Evolutionary conservation across 2,888 invertebrate species (phyloP).

Genomic region (Epinotia nisella): DNA sequence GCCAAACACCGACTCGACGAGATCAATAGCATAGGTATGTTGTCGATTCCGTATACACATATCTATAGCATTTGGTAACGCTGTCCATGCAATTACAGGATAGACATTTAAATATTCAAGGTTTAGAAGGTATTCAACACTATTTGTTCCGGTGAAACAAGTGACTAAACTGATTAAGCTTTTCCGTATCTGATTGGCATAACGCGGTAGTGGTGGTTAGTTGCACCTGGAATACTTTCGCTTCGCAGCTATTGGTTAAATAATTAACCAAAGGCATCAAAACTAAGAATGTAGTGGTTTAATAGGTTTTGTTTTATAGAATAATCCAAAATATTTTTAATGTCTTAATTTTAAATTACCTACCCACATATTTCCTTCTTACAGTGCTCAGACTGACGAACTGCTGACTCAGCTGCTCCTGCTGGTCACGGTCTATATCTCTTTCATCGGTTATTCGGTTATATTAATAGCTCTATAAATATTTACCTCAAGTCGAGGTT

Average conservation of each 20-base stretch:
- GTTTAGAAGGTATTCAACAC: too few relatives aligned
- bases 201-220: background rate
- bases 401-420: background rate
- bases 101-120: background rate
- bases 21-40: slow-evolving; percentile 71
- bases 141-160: too few relatives aligned
- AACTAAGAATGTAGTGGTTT: too few relatives aligned
- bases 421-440: background rate
- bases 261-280: too few relatives aligned
- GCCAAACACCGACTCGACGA: slow-evolving; percentile 72
- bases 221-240: background rate
- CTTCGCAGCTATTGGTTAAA: too few relatives aligned
- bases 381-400: background rate
- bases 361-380: background rate
- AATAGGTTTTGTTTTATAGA: too few relatives aligned
- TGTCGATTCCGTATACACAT: slow-evolving; percentile 72
- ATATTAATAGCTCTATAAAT: slow-evolving; percentile 73
- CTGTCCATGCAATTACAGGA: background rate
- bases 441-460: slow-evolving; percentile 59
- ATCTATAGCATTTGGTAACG: slow-evolving; percentile 17
- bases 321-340: too few relatives aligned
- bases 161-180: too few relatives aligned
- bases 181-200: background rate
- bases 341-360: background rate
- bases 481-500: slow-evolving; percentile 73